Evolutionary conservation across 2,113 vertebrate genomes (phyloP), one percentile per base, ranked within the genome.

Genomic region (Rattus norvegicus): DNA sequence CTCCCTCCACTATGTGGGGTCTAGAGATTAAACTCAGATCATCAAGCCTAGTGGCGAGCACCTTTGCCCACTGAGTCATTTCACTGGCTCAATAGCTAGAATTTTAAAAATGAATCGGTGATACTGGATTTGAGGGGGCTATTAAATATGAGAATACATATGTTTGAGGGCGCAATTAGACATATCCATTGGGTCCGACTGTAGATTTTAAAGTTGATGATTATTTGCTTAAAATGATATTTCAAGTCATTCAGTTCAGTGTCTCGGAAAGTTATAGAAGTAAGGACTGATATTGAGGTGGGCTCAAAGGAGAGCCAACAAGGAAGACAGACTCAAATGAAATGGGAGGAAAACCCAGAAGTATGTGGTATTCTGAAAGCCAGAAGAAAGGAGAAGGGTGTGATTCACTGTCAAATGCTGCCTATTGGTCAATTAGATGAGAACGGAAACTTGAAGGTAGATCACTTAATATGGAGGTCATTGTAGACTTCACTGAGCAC

Each of bases 201-300:
- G 36, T 72, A 73, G 13, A 56, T 73, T 56, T 59, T 39, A 79
- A 63, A 67, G 88, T 89, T 89, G 20, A 59, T 36, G 70, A 75
- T 54, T 89, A 6, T 72, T 13, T 92, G 49, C 8, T 59, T 73
- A 73, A 52, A n/a, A 73, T 88, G 36, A 17, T 59, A 73, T 88
- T 93, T 91, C 30, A 83, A 72, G 16, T 33, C 33, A 79, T 28
- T 72, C 30, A 43, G 16, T 81, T 94, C 30, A 49, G 9, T 52
- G 65, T 95, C 84, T 90, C 54, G 13, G 14, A 75, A 61, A 72
- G 63, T 86, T 96, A 56, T 16, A 95, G 61, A 77, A 72, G 43
- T 36, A 80, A 84, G 80, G 47, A 67, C 7, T 39, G 94, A 73
- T 61, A 70, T 26, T 86, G 65, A 90, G 43, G 49, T 67, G 76